Evolutionary conservation across 2,797 vertebrate species (phyloP).

Genomic region (Anomalospiza imberbis): DNA sequence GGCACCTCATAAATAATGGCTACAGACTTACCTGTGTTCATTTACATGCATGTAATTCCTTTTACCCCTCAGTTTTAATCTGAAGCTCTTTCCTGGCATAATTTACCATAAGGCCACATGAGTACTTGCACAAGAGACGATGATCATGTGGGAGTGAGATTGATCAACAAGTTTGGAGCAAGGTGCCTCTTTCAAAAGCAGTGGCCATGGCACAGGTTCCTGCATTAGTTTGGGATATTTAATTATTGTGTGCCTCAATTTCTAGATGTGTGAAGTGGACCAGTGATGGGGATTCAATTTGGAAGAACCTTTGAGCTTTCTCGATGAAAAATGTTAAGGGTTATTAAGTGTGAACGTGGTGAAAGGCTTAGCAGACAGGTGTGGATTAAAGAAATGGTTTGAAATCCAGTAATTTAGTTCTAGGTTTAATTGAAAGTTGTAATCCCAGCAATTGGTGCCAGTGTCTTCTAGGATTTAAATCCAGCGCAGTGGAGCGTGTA

Average conservation of each 20-base stretch:
- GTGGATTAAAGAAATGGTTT: slow-evolving; percentile 22
- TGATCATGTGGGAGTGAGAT: background rate
- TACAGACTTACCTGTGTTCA: background rate
- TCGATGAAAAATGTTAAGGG: background rate
- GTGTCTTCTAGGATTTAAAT: slow-evolving; percentile 32
- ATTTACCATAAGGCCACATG: background rate
- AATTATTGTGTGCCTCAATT: background rate
- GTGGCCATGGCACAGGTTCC: background rate
- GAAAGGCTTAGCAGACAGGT: slow-evolving; percentile 25
- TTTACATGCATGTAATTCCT: background rate
- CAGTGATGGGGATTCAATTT: background rate
- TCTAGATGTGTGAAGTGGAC: background rate
- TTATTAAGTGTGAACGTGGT: slow-evolving; percentile 19
- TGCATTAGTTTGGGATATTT: background rate
- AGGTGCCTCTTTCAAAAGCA: background rate
- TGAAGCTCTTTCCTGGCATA: background rate
- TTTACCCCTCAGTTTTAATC: background rate
- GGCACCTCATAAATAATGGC: background rate
- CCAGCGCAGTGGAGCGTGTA: background rate
- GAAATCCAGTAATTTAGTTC: slow-evolving; percentile 38
- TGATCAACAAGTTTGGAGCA: background rate
- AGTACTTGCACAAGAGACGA: background rate
- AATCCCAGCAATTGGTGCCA: slow-evolving; percentile 34
- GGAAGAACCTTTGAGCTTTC: background rate
- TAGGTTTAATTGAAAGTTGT: slow-evolving; percentile 36